Conservation (phyloP, 37 sponge, comb jelly and placozoan genomes). For the Cladorhizidae sp. region DNA sequence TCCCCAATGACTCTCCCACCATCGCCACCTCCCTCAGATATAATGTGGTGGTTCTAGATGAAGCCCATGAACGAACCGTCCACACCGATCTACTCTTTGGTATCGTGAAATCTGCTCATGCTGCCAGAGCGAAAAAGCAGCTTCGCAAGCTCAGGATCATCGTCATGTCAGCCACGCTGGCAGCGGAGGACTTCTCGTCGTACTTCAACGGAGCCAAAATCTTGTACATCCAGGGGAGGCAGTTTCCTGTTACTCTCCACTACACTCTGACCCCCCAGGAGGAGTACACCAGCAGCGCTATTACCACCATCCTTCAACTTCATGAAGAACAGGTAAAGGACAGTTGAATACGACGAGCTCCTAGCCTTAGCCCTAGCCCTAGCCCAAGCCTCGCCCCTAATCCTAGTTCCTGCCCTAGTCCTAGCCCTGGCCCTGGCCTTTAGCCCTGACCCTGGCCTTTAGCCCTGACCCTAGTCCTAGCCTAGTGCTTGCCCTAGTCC, state of each 20-base stretch:
- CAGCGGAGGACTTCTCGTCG: constrained; percentile 79
- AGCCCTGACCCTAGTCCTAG: too few relatives aligned
- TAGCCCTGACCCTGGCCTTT: too few relatives aligned
- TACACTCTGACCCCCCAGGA: constrained; percentile 70
- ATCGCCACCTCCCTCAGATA: constrained; percentile 31
- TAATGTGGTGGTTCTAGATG: constrained; percentile 82
- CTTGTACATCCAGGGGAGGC: constrained; percentile 93
- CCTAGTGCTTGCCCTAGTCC: too few relatives aligned
- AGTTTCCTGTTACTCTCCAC: constrained; percentile 75
- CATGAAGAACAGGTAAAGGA: constrained; percentile 68
- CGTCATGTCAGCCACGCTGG: constrained; percentile 94
- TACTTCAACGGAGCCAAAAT: constrained; percentile 88
- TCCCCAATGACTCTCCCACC: neutral
- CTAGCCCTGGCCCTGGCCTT: too few relatives aligned
- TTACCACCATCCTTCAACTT: constrained; percentile 85
- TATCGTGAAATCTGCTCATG: constrained; percentile 84
- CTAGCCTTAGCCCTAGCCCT: too few relatives aligned
- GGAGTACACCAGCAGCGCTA: constrained; percentile 83
- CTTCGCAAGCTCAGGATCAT: constrained; percentile 56
- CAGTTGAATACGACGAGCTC: too few relatives aligned
- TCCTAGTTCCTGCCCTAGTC: too few relatives aligned
- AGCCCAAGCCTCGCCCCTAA: too few relatives aligned
- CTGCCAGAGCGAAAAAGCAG: constrained; percentile 24
- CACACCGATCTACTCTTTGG: constrained; percentile 97
- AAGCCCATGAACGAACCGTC: constrained; percentile 95